phyloP scores from a whole-genome alignment of 2,113 vertebrate genomes.

The Muntiacus muntjak region DNA sequence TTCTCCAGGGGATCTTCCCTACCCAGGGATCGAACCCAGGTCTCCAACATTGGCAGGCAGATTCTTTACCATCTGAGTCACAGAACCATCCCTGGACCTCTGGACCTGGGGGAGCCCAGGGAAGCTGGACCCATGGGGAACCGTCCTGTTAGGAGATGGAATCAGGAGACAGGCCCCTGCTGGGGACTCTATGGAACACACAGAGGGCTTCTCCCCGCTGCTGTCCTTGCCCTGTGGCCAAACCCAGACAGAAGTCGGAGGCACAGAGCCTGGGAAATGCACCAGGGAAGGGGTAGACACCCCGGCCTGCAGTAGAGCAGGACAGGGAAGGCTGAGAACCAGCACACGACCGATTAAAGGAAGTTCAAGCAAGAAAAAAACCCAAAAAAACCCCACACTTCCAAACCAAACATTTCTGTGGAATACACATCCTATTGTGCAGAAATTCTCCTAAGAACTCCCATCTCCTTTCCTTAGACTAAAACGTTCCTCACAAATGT shows the following conservation, averaged over 20 bases:
- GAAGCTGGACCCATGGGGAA: neutral
- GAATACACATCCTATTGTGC: neutral
- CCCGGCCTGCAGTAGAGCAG: neutral
- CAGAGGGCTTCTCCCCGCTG: neutral
- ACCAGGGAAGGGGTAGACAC: neutral
- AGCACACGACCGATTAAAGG: neutral
- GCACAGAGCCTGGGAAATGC: neutral
- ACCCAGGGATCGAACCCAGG: neutral
- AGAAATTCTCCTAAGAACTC: neutral
- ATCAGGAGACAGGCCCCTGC: neutral
- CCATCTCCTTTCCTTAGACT: neutral
- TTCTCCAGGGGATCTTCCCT: neutral
- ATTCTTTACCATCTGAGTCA: neutral
- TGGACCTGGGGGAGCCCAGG: neutral
- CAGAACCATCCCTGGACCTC: neutral
- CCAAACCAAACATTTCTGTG: neutral
- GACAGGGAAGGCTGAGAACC: neutral
- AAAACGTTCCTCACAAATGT: neutral
- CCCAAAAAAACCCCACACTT: neutral
- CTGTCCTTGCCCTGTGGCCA: neutral
- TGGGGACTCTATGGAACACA: neutral
- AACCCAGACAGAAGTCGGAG: neutral
- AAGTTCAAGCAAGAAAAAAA: neutral
- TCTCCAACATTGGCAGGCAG: neutral
- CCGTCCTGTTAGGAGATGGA: neutral